phyloP scores from a whole-genome alignment of 2,797 vertebrate species.

The Mus caroli region DNA sequence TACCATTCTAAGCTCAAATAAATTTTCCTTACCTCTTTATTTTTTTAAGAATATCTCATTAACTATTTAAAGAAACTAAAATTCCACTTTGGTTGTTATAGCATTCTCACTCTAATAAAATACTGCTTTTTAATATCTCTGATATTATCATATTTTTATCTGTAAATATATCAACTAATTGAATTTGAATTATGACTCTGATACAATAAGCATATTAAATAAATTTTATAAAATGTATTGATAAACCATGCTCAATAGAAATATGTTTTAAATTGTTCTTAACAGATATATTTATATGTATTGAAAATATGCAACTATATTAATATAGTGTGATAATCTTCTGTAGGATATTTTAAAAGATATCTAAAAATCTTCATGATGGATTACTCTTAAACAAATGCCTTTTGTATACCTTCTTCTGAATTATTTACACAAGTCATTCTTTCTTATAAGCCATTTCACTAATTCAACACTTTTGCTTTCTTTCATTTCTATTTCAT shows the following conservation, averaged over 20 bases:
- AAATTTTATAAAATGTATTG: not conserved
- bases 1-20: not conserved
- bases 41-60: not conserved
- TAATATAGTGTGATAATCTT: not conserved
- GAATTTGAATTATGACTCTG: not conserved
- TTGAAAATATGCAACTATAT: not conserved
- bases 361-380: not conserved
- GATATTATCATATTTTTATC: conserved; percentile 27
- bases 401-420: not conserved
- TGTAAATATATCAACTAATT: not conserved
- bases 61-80: conserved; percentile 4
- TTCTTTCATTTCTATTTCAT: not conserved
- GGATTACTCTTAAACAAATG: not conserved
- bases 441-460: conserved; percentile 27
- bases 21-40: not conserved
- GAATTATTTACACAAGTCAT: not conserved
- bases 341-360: not conserved
- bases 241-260: not conserved
- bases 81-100: not conserved
- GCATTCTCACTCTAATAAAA: not conserved
- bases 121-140: not conserved
- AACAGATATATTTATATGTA: not conserved
- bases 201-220: not conserved
- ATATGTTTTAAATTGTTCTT: not conserved
- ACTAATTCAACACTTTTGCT: not conserved